Evolutionary conservation across 2,888 invertebrate species (phyloP).

Genomic region (Drosophila limbata): DNA sequence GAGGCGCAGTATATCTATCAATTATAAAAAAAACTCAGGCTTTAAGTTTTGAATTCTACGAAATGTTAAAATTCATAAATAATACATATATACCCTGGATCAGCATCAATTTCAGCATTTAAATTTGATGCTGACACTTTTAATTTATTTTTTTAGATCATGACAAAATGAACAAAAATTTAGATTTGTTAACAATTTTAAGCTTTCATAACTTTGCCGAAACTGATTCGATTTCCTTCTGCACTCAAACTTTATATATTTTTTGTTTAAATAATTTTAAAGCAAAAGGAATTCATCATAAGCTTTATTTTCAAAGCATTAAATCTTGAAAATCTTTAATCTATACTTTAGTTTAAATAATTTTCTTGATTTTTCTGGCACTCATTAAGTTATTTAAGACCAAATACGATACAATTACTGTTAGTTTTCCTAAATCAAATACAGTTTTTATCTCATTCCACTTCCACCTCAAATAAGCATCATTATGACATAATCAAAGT

Average conservation of each 20-base stretch:
- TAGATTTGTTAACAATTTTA: too few species aligned
- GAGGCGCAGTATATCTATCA: too few species aligned
- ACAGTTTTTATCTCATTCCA: neutral
- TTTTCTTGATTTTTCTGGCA: neutral
- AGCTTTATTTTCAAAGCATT: neutral
- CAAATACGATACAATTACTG: neutral
- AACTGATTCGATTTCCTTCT: too few species aligned
- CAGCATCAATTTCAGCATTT: too few species aligned
- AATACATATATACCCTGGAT: too few species aligned
- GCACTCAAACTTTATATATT: too few species aligned
- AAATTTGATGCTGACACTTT: too few species aligned
- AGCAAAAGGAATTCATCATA: neutral
- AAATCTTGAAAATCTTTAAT: neutral
- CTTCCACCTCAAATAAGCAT: slow-evolving; percentile 30
- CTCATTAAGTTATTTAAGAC: neutral
- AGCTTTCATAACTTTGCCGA: too few species aligned
- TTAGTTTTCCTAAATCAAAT: neutral
- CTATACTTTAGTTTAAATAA: neutral
- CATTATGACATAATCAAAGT: slow-evolving; percentile 62
- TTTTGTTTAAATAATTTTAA: too few species aligned
- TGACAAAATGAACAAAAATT: too few species aligned
- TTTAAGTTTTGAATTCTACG: neutral
- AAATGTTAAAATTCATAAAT: too few species aligned
- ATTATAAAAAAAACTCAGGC: neutral
- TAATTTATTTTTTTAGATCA: too few species aligned